Conservation (phyloP, 1,140 invertebrate species). For the Arctopsyche grandis region DNA sequence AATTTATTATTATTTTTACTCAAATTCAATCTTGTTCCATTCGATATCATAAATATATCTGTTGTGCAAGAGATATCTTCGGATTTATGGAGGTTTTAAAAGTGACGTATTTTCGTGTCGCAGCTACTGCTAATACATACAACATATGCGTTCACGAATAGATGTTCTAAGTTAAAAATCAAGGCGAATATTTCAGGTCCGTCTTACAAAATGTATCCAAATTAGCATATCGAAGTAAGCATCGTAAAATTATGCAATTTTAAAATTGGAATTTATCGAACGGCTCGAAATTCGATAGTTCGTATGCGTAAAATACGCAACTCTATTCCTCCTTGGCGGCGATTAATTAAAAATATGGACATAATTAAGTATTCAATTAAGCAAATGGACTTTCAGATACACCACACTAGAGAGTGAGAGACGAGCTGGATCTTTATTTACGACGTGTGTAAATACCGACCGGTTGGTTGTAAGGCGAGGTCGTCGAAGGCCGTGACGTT, state of each 20-base stretch:
- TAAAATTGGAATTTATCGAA: not conserved
- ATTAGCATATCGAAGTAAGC: not conserved
- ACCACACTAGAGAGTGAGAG: not conserved
- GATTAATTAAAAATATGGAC: constrained; percentile 17
- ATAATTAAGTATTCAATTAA: constrained; percentile 25
- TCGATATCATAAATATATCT: too few species aligned
- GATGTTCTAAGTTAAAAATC: too few species aligned
- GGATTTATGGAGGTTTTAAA: too few species aligned
- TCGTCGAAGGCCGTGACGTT: constrained; percentile 4
- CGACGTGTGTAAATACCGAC: constrained; percentile 14
- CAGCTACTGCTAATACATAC: too few species aligned
- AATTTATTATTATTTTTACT: too few species aligned
- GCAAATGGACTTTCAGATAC: constrained; percentile 8
- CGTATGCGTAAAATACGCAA: too few species aligned
- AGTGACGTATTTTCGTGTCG: too few species aligned
- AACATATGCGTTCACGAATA: too few species aligned
- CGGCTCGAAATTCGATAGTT: not conserved
- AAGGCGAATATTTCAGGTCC: too few species aligned
- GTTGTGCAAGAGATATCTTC: too few species aligned
- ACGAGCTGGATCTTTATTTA: not conserved
- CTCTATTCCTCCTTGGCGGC: not conserved
- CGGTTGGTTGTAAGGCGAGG: not conserved
- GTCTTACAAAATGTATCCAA: too few species aligned
- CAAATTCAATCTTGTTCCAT: too few species aligned
- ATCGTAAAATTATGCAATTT: not conserved